Evolutionary conservation across 2,888 invertebrate genomes (phyloP).

Genomic region (Congeria kusceri): DNA sequence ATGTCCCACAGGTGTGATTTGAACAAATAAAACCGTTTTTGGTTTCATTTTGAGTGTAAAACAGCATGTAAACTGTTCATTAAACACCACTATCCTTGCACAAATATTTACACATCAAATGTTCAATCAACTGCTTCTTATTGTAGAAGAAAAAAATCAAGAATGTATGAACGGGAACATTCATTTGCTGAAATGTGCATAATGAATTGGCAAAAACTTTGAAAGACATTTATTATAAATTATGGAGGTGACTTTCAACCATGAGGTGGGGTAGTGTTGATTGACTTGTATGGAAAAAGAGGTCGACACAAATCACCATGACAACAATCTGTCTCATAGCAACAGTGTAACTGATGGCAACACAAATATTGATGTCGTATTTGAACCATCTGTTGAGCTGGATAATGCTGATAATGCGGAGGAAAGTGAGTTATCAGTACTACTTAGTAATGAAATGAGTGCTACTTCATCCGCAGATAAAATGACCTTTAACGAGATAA

Average conservation of each 20-base stretch:
- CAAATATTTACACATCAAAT: conserved; percentile 42
- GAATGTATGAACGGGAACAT: too few relatives aligned
- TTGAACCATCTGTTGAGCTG: neutral
- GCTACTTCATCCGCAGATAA: neutral
- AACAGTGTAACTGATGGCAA: neutral
- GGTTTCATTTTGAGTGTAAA: neutral
- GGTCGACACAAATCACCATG: conserved; percentile 6
- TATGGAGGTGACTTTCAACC: neutral
- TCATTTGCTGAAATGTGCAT: too few relatives aligned
- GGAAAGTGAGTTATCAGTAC: conserved; percentile 10
- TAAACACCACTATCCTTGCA: conserved; percentile 31
- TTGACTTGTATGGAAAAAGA: conserved; percentile 1
- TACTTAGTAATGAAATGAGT: conserved; percentile 28
- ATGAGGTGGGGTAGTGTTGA: conserved; percentile 2
- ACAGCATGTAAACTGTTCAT: conserved; percentile 13
- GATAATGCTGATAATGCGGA: neutral
- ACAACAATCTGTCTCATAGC: conserved; percentile 23
- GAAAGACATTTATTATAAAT: too few relatives aligned
- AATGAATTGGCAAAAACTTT: too few relatives aligned
- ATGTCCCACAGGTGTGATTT: conserved; percentile 27
- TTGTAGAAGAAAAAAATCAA: too few relatives aligned
- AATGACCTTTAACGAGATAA: conserved; percentile 7
- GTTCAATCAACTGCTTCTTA: neutral
- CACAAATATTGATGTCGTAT: neutral
- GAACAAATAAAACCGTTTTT: neutral